phyloP scores from a whole-genome alignment of 2,797 vertebrate genomes.

The Rhincodon typus region DNA sequence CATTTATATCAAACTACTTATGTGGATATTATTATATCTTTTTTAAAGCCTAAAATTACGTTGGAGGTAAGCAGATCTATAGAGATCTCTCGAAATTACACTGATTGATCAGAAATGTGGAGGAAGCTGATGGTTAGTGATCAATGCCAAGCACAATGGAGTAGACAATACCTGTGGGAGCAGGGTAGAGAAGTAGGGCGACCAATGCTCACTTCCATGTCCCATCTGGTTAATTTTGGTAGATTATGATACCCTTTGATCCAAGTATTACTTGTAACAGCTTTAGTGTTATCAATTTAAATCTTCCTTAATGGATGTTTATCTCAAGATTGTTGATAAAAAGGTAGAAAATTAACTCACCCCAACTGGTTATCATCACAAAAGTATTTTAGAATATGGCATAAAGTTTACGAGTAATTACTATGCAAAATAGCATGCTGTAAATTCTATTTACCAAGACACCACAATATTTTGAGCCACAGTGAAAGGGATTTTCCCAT shows the following conservation, averaged over 20 bases:
- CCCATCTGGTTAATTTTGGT: not conserved
- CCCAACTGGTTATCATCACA: not conserved
- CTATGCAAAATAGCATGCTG: not conserved
- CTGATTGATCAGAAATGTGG: not conserved
- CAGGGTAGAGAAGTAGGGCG: not conserved
- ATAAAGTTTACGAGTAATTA: slow-evolving; percentile 11
- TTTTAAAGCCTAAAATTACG: not conserved
- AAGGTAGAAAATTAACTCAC: not conserved
- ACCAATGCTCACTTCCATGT: not conserved
- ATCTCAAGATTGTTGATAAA: not conserved
- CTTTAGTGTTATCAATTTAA: not conserved
- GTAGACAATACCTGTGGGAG: not conserved
- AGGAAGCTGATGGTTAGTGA: slow-evolving; percentile 1
- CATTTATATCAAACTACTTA: not conserved
- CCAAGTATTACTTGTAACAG: not conserved
- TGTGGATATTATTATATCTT: not conserved
- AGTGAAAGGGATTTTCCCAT: not conserved
- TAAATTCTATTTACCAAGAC: not conserved
- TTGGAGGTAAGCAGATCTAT: not conserved
- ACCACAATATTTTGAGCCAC: not conserved
- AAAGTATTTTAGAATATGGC: not conserved
- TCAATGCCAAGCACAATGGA: not conserved
- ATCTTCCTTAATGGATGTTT: not conserved
- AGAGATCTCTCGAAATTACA: no score
- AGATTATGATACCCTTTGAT: not conserved